Percentiles rank a stretch among this genome's conserved stretches.
Conservation (phyloP, 2,888 invertebrate species). For the Cryptocheilus praepositus region DNA sequence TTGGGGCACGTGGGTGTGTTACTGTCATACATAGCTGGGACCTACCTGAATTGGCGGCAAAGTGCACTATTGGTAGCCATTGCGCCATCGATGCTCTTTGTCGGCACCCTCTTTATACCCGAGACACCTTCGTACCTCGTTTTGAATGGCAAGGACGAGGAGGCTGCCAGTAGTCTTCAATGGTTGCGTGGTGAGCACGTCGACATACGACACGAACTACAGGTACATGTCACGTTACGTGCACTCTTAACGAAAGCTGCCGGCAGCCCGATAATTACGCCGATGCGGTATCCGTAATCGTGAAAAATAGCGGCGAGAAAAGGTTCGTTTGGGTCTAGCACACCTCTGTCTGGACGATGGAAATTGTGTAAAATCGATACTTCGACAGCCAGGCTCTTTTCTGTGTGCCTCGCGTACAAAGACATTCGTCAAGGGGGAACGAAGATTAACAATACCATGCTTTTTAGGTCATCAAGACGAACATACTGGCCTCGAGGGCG, state of each 20-base stretch:
- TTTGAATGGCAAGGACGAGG: slow-evolving; percentile 84
- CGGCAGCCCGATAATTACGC: too few species aligned
- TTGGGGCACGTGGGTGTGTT: slow-evolving; percentile 90
- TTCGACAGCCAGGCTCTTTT: too few species aligned
- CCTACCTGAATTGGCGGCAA: slow-evolving; percentile 89
- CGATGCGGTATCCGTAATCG: too few species aligned
- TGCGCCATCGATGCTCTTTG: slow-evolving; percentile 85
- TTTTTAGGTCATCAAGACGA: slow-evolving; percentile 70
- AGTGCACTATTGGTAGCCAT: slow-evolving; percentile 88
- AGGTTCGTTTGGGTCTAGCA: too few species aligned
- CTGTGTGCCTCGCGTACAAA: too few species aligned
- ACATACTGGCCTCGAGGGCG: slow-evolving; percentile 70
- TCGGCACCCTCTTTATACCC: slow-evolving; percentile 87
- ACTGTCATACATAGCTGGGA: slow-evolving; percentile 88
- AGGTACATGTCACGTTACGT: slow-evolving; percentile 50
- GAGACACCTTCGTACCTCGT: slow-evolving; percentile 93
- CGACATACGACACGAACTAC: slow-evolving; percentile 85
- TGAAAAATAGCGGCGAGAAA: too few species aligned
- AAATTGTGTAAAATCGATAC: too few species aligned
- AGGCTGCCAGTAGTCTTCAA: slow-evolving; percentile 82
- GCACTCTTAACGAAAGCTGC: too few species aligned
- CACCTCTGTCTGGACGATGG: too few species aligned
- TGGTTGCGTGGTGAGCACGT: slow-evolving; percentile 90
- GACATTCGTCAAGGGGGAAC: too few species aligned
- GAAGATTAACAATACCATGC: not conserved